Evolutionary conservation across 2,888 invertebrate genomes (phyloP).

Genomic region (Drosophila picticornis): DNA sequence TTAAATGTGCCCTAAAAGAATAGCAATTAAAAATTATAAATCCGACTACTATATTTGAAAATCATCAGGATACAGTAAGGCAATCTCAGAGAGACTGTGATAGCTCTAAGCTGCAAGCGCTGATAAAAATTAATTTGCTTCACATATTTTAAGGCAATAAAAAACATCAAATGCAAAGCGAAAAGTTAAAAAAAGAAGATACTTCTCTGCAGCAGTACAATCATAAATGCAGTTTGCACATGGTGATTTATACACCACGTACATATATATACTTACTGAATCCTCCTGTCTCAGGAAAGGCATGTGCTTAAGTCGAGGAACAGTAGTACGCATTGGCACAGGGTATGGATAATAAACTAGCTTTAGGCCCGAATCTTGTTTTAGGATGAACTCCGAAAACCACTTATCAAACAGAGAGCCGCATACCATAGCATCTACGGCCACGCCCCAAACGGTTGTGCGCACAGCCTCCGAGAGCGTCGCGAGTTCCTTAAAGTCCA

Average conservation of each 20-base stretch:
- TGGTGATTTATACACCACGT: neutral
- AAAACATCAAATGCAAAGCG: neutral
- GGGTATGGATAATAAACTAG: slow-evolving; percentile 88
- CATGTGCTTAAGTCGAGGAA: slow-evolving; percentile 72
- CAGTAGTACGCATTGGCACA: slow-evolving; percentile 75
- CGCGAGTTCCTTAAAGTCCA: slow-evolving; percentile 84
- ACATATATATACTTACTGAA: slow-evolving; percentile 63
- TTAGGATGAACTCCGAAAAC: slow-evolving; percentile 87
- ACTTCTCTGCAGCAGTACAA: neutral
- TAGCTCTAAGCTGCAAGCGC: neutral
- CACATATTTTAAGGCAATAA: neutral
- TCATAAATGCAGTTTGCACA: neutral
- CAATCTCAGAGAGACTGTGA: neutral
- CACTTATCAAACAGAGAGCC: slow-evolving; percentile 90
- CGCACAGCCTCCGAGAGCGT: slow-evolving; percentile 74
- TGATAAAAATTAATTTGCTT: neutral
- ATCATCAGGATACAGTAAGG: no score
- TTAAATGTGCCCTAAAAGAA: slow-evolving; percentile 87
- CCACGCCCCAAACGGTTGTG: slow-evolving; percentile 87
- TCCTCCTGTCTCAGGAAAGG: slow-evolving; percentile 71
- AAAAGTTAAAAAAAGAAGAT: neutral
- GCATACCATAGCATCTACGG: slow-evolving; percentile 89
- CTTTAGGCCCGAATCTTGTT: slow-evolving; percentile 86
- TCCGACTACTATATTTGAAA: neutral
- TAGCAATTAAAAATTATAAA: neutral